These are phyloP conservation scores for Ctenomys sociabilis DNA, from an alignment of 2,113 vertebrate genomes.

Conservation along the genomic window DNA sequence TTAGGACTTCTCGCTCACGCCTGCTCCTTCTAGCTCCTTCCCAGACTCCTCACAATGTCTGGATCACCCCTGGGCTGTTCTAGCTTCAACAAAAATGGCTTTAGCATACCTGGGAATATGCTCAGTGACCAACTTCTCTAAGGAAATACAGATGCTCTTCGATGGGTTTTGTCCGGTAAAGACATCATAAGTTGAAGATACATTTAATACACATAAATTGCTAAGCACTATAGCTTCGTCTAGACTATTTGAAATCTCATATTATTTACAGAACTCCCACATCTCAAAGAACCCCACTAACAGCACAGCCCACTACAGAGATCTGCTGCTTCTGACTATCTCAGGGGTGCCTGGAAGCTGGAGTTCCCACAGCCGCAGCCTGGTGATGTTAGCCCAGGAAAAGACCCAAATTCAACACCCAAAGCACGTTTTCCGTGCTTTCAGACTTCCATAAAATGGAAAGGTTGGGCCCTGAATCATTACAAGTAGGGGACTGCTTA, in stretches of 20 bases:
- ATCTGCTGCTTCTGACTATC: accelerated
- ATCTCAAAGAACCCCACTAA: not conserved
- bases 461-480: not conserved
- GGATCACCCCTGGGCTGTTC: not conserved
- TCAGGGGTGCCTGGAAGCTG: not conserved
- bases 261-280: not conserved
- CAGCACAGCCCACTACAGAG: no score
- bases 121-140: not conserved
- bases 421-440: not conserved
- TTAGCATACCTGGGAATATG: not conserved
- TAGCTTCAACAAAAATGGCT: not conserved
- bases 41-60: not conserved
- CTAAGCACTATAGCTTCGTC: not conserved
- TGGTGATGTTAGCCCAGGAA: not conserved
- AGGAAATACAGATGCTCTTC: not conserved
- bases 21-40: not conserved
- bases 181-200: not conserved
- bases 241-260: not conserved
- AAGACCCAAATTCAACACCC: not conserved
- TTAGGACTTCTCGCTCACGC: not conserved
- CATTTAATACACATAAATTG: not conserved
- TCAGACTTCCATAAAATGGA: not conserved
- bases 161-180: not conserved
- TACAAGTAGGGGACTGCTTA: not conserved
- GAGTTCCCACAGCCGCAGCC: not conserved